phyloP scores from a whole-genome alignment of 2,797 vertebrate species.

The Rhinatrema bivittatum region DNA sequence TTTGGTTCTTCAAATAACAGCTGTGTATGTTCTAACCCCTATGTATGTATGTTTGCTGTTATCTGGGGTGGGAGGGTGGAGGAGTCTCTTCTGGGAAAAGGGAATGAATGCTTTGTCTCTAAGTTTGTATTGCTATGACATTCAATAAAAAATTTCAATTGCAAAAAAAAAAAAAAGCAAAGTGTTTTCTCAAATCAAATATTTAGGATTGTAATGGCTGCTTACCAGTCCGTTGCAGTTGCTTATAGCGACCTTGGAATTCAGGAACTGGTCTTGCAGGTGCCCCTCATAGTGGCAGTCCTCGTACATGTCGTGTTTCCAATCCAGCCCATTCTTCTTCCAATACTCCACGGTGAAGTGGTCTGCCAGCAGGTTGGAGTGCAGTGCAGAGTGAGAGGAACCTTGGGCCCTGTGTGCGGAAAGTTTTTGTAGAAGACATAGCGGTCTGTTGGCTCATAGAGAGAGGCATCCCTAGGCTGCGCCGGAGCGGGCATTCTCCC shows the following conservation, averaged over 20 bases:
- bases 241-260: constrained; percentile 90
- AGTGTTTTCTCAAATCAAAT: too few species aligned
- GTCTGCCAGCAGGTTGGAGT: constrained; percentile 78
- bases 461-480: constrained; percentile 55
- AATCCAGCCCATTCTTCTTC: constrained; percentile 81
- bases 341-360: constrained; percentile 95
- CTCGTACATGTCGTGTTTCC: constrained; percentile 82
- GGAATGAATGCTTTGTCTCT: too few species aligned
- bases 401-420: constrained; percentile 76
- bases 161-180: too few species aligned
- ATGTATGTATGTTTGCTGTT: too few species aligned
- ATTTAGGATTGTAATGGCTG: too few species aligned
- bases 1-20: too few species aligned
- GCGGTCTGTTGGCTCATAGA: constrained; percentile 57
- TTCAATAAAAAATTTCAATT: too few species aligned
- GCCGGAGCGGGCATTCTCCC: constrained; percentile 50
- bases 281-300: constrained; percentile 90
- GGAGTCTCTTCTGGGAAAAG: too few species aligned
- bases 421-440: constrained; percentile 91
- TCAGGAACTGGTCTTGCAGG: constrained; percentile 78
- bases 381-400: constrained; percentile 88
- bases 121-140: too few species aligned
- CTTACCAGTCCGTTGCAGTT: constrained; percentile 98
- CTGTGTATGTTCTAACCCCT: too few species aligned
- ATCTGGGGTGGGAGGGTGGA: too few species aligned